A percentile compares a stretch with the other conserved stretches of the same genome.
Conservation (phyloP, 1,140 invertebrate genomes). For the Steinernema feltiae region DNA sequence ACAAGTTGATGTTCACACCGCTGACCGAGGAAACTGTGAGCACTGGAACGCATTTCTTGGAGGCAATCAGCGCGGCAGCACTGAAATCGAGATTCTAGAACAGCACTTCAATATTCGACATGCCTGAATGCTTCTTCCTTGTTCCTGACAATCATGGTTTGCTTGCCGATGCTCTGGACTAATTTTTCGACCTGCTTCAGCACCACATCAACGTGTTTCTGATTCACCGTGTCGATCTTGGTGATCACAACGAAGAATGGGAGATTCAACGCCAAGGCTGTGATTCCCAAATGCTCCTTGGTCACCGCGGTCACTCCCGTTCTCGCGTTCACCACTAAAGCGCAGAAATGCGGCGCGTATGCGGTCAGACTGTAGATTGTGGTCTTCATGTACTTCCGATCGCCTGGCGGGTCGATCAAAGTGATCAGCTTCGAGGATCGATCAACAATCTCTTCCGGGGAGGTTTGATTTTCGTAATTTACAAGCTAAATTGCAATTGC, state of each 20-base stretch:
- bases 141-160: constrained; percentile 18
- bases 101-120: constrained; percentile 12
- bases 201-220: constrained; percentile 62
- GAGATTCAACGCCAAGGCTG: constrained; percentile 76
- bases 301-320: constrained; percentile 59
- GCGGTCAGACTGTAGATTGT: constrained; percentile 87
- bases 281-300: constrained; percentile 70
- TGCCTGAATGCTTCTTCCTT: constrained; percentile 28
- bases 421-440: constrained; percentile 81
- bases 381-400: constrained; percentile 88
- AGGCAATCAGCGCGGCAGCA: constrained; percentile 30
- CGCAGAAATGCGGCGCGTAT: constrained; percentile 86
- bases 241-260: constrained; percentile 83
- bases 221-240: constrained; percentile 71
- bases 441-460: constrained; percentile 87
- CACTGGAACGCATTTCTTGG: constrained; percentile 71
- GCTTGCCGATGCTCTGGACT: constrained; percentile 19
- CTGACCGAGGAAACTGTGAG: constrained; percentile 91
- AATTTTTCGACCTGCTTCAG: constrained; percentile 19
- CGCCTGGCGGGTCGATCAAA: constrained; percentile 90
- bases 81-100: constrained; percentile 21
- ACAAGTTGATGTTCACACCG: constrained; percentile 63
- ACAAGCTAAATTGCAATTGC: constrained; percentile 64
- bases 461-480: constrained; percentile 83
- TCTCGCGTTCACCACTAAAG: constrained; percentile 73